Evolutionary conservation across 2,113 vertebrate genomes (phyloP), one percentile per base, ranked within the genome.

Genomic region (Centropus bengalensis): DNA sequence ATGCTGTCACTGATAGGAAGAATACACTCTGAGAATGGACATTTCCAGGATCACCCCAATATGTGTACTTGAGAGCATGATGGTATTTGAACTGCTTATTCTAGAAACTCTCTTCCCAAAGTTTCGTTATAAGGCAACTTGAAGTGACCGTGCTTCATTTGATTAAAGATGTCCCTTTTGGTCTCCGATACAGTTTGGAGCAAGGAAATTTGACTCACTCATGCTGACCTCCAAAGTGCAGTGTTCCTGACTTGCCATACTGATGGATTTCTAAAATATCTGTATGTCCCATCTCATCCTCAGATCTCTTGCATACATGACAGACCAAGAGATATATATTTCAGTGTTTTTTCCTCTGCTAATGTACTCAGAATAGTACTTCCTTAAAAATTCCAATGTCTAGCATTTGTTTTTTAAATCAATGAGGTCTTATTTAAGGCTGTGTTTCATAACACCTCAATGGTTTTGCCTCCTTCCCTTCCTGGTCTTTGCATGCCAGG

Each of bases 381-480:
- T 62, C 22, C 15, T 26, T 47, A 80, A 77, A 33, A 67, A 71
- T 89, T 82, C 40, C 42, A 67, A 51, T 59, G 12, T 71, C 63
- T 82, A 70, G 21, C 21, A 83, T 70, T 70, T 63, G 30, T 69
- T 56, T 18, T 47, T 89, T 80, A 32, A 85, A 88, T 56, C 59
- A 27, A 75, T 45, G 47, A 88, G 49, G 26, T 6, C 14, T 86
- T 91, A 68, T 88, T 88, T 56, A 94, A 96, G 73, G 11, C 33
- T 89, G 49, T 82, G 49, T 67, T 96, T 97, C 94, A 4, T 49
- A 62, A 59, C 3, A 22, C 4, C 56, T 79, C 20, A n/a, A 58
- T 76, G 52, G 28, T 79, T 82, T 86, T 82, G 21, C 71, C 71
- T 94, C 54, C 73, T 82, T 94, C 91, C 56, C 60, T 94, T 96